Conservation (phyloP, 2,888 invertebrate genomes). For the Gerris lacustris region DNA sequence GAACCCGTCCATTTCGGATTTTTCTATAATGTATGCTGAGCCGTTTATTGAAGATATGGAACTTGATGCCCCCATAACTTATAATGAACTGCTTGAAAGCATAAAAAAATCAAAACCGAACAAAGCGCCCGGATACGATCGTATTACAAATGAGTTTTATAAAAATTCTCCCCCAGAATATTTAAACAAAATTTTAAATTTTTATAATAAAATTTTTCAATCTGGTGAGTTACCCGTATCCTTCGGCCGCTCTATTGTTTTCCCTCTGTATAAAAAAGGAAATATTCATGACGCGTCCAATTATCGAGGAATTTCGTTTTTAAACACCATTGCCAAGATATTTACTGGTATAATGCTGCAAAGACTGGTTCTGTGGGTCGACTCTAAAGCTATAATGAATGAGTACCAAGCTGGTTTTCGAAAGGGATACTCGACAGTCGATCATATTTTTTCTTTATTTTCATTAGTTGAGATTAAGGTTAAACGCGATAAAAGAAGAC, state of each 20-base stretch:
- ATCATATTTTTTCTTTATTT: constrained; percentile 22
- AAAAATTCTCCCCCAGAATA: constrained; percentile 11
- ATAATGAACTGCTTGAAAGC: too few relatives aligned
- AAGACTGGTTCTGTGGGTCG: constrained; percentile 17
- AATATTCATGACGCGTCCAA: constrained; percentile 10
- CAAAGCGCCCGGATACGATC: constrained; percentile 14
- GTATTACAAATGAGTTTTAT: neutral
- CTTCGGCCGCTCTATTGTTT: constrained; percentile 11
- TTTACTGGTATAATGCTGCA: constrained; percentile 15
- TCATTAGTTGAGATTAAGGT: constrained; percentile 19
- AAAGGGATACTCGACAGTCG: constrained; percentile 20
- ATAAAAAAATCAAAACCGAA: neutral
- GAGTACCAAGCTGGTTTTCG: constrained; percentile 26
- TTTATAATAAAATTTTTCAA: neutral
- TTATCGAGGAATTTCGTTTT: constrained; percentile 20
- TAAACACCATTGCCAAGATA: constrained; percentile 15
- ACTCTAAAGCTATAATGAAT: constrained; percentile 16
- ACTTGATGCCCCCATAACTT: too few relatives aligned
- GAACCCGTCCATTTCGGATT: too few relatives aligned
- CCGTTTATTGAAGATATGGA: too few relatives aligned
- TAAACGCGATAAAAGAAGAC: constrained; percentile 17
- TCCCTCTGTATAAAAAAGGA: constrained; percentile 18
- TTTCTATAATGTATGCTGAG: too few relatives aligned
- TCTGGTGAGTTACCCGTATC: constrained; percentile 3
- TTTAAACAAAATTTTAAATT: constrained; percentile 5